phyloP scores from a whole-genome alignment of 2,888 invertebrate species.

The Eilema depressum region DNA sequence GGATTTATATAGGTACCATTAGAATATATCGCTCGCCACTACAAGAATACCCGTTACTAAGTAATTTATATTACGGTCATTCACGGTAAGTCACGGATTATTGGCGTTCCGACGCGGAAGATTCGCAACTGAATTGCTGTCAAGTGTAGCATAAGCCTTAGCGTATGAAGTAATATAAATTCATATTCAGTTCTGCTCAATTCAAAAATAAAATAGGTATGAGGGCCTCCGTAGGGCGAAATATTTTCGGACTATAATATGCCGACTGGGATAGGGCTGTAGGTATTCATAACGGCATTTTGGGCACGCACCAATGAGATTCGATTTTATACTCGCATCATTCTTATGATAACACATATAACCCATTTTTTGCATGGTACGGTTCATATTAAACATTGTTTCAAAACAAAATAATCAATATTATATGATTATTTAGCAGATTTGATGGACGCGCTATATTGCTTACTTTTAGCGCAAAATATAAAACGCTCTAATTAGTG shows the following conservation, averaged over 20 bases:
- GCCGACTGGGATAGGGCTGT: background rate
- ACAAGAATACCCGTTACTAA: too few species aligned
- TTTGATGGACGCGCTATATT: too few species aligned
- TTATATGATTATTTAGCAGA: too few species aligned
- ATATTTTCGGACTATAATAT: background rate
- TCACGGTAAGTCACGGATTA: too few species aligned
- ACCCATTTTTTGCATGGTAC: background rate
- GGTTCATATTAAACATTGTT: too few species aligned
- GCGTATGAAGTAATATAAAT: background rate
- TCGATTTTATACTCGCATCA: background rate
- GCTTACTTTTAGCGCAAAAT: too few species aligned
- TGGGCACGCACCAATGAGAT: background rate
- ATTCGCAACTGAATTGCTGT: background rate
- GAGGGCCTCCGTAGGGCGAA: background rate
- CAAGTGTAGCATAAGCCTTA: background rate
- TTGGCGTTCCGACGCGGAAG: background rate
- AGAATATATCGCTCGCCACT: too few species aligned
- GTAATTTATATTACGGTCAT: too few species aligned
- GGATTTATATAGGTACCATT: too few species aligned
- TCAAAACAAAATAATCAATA: too few species aligned
- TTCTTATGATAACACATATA: background rate
- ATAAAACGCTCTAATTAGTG: too few species aligned
- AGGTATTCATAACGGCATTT: background rate
- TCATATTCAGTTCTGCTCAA: slow-evolving; percentile 4
- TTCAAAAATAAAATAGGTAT: background rate